Percentiles rank a stretch among this genome's conserved stretches.
Evolutionary conservation across 2,797 vertebrate genomes (phyloP).

Genomic region (Cygnus olor): DNA sequence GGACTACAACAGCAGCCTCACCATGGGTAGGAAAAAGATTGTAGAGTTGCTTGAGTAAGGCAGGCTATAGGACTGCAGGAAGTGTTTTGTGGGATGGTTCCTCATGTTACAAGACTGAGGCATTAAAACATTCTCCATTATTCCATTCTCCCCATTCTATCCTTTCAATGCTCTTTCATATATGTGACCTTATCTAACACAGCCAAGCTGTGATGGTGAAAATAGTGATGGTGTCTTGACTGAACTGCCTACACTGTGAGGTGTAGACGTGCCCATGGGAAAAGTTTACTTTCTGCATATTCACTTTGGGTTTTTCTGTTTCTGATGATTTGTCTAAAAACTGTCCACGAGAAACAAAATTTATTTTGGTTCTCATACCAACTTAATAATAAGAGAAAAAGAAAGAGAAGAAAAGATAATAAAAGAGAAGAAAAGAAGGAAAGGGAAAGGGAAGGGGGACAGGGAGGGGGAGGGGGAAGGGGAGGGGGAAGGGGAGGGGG

Average conservation of each 20-base stretch:
- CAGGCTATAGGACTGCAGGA: neutral
- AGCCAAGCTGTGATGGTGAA: neutral
- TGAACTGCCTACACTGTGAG: neutral
- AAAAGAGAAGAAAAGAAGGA: no score
- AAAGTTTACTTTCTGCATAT: neutral
- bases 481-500: no score
- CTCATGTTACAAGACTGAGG: neutral
- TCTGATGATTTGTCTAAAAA: neutral
- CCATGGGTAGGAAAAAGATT: neutral
- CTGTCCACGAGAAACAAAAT: rapidly evolving
- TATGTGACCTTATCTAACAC: neutral
- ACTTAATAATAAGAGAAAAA: neutral
- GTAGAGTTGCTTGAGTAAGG: neutral
- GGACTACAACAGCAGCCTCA: neutral
- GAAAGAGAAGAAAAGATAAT: no score
- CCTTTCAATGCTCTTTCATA: neutral
- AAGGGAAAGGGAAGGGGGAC: neutral
- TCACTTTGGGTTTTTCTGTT: neutral
- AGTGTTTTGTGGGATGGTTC: neutral
- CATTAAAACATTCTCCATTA: neutral
- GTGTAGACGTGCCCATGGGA: neutral
- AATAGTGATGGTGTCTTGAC: neutral
- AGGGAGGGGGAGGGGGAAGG: neutral
- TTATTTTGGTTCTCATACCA: neutral
- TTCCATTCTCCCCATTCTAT: neutral